Conservation (phyloP, 2,888 invertebrate genomes). For the Stenolophus ochropezus region DNA sequence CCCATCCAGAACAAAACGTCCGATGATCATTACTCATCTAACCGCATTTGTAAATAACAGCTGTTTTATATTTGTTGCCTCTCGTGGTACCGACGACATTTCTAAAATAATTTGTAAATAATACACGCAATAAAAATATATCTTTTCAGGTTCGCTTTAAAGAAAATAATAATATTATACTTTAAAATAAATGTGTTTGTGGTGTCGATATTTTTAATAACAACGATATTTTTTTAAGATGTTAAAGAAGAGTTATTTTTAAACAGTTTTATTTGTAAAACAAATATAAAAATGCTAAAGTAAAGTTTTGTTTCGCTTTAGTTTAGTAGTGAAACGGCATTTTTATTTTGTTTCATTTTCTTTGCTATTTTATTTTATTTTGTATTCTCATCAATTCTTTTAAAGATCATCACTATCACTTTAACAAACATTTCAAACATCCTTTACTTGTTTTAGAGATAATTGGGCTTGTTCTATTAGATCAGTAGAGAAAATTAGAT, state of each 20-base stretch:
- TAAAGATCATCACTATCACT: background rate
- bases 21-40: slow-evolving; percentile 24
- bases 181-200: slow-evolving; percentile 19
- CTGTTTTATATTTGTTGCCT: slow-evolving; percentile 53
- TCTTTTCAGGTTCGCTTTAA: slow-evolving; percentile 20
- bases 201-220: background rate
- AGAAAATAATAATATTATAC: slow-evolving; percentile 14
- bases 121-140: background rate
- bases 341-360: slow-evolving; percentile 35
- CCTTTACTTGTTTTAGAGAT: slow-evolving; percentile 45
- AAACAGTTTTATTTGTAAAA: background rate
- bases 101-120: slow-evolving; percentile 7
- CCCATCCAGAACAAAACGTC: background rate
- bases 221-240: slow-evolving; percentile 1
- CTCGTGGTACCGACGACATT: slow-evolving; percentile 53
- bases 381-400: slow-evolving; percentile 7
- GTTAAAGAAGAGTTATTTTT: background rate
- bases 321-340: slow-evolving; percentile 27
- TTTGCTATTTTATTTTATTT: slow-evolving; percentile 27
- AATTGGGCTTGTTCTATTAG: slow-evolving; percentile 48
- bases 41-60: slow-evolving; percentile 45
- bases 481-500: slow-evolving; percentile 42
- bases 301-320: slow-evolving; percentile 1
- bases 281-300: slow-evolving; percentile 43
- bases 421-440: slow-evolving; percentile 20